Evolutionary conservation across 2,888 invertebrate species (phyloP), one percentile per base, ranked within the genome.

Genomic region (Alloplasta piceator): DNA sequence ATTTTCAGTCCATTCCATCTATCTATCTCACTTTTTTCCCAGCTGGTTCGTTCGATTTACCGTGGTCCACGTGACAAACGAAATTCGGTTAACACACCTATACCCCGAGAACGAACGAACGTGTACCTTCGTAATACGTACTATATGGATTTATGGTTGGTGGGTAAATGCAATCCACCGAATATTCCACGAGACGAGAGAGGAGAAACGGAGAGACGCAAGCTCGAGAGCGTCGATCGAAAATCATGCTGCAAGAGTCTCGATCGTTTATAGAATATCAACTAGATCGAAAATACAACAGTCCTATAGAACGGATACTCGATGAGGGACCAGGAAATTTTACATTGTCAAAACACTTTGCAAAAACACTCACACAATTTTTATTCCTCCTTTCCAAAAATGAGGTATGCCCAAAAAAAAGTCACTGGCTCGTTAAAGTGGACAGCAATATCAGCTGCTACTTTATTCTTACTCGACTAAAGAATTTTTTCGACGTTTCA

Each of bases 21-120:
- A 56, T 52, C 41, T 48, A 52, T 56, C 66, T 60, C 64, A 6
- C 64, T 70, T 71, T 64, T 39, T 10, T 58, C 9, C 7, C 43
- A 38, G 56, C 50, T 70, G 43, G 26, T 58, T 38, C 71, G 26
- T 66, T 58, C 63, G 58, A 79, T 70, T 70, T 70, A 43, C 64
- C 52, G 64, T 39, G 58, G 70, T 79, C 70, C 58, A 43, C 70
- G 43, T 60, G 74, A 75, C 75, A 58, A 79, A 75, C 70, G 56
- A 79, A 79, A 74, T 75, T 71, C 72, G 68, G 63, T 68, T 61
- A 66, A 64, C 56, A 64, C 56, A 55, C 41, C 9, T 66, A 50
- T 66, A 26, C 26, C 48, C 12, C 60, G 10, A 55, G 66, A 52
- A 14, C 50, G 26, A 14, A 39, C 10, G 41, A 66, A 39, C 58